Base-by-base conservation (phyloP, 2,113 vertebrate genomes). In the Corythornis madagascariensis region DNA sequence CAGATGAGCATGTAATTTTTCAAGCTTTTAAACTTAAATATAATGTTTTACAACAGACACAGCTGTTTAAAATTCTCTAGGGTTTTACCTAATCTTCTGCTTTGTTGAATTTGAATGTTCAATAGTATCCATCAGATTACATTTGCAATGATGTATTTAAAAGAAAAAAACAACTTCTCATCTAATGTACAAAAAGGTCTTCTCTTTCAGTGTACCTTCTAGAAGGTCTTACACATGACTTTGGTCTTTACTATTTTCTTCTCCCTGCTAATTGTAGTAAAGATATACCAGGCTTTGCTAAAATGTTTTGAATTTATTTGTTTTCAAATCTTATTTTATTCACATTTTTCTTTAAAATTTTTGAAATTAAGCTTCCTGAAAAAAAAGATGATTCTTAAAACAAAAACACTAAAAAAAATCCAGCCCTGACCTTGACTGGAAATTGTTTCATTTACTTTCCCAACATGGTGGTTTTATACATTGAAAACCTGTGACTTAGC, bases 41-140 rank as follows among this genome's bases (percentile, higher is more conserved):
- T 59, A 52, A 72, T 43, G 21, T 74, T 79, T 92, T 86, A 42
- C 20, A 79, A 61, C 47, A 92, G 59, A 24, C 10, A 33, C 35
- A 70, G 31, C 71, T 92, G 52, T 84, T 78, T 33, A 26, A 75
- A 78, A 38, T 90, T 95, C 53, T 86, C 8, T 22, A 53, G 0
- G 56, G 40, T n/a, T 57, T 80, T 76, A 91, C 38, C 38, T 82
- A 31, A 29, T 84, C n/a, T 83, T 89, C 43, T 76, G 40, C 18
- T 56, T 76, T 31, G 31, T 85, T 84, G 33, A 29, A 72, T 89
- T 73, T 80, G 77, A 16, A 43, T 75, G n/a, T 76, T 84, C 22
- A 42, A 59, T 33, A 16, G 8, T 67, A 5, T 59, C 92, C 24
- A 53, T 83, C 29, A 19, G 19, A n/a, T 52, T 69, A 15, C 5